Evolutionary conservation across 2,113 vertebrate genomes (phyloP).

Genomic region (Leucopsar rothschildi): DNA sequence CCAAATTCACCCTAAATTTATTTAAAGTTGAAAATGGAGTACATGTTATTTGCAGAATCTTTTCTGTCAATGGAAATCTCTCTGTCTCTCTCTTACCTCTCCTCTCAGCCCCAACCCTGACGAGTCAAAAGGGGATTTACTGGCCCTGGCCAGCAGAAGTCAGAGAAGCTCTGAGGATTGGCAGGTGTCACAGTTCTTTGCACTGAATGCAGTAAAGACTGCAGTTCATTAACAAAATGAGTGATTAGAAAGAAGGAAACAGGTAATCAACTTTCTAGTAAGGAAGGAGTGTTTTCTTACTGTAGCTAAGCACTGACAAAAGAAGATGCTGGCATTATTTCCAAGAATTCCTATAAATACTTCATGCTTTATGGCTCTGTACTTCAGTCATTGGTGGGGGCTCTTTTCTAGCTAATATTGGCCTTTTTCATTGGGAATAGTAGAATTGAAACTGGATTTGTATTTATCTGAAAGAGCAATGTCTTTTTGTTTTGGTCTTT

Average conservation of each 20-base stretch:
- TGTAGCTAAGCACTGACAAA: not conserved
- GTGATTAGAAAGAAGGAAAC: not conserved
- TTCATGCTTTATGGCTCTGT: not conserved
- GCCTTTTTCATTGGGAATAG: not conserved
- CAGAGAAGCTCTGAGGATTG: not conserved
- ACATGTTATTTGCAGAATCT: not conserved
- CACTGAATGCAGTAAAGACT: not conserved
- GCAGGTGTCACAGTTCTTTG: not conserved
- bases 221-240: not conserved
- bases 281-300: not conserved
- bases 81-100: not conserved
- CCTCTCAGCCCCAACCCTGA: rapidly evolving
- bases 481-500: not conserved
- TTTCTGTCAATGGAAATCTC: not conserved
- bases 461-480: not conserved
- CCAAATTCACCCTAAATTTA: not conserved
- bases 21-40: not conserved
- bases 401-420: not conserved
- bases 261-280: not conserved
- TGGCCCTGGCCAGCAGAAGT: not conserved
- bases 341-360: not conserved
- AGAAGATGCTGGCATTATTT: not conserved
- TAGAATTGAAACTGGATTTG: not conserved
- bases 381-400: not conserved
- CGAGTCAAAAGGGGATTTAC: not conserved